Evolutionary conservation across 2,888 invertebrate species (phyloP).

Genomic region (Luperina testacea): DNA sequence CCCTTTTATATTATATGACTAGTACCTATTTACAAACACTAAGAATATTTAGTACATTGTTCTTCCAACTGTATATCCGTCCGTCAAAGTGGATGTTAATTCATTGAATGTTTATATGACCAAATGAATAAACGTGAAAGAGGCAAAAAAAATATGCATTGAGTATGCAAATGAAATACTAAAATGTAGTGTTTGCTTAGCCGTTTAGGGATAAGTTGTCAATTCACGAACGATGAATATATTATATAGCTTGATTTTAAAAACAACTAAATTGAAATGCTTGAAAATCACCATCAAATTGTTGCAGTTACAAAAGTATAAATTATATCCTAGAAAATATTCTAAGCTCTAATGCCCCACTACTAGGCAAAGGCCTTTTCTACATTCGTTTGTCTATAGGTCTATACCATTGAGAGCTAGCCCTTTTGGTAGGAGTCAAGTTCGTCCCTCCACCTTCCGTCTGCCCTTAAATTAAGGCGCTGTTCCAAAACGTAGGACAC

Average conservation of each 20-base stretch:
- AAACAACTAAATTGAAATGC: neutral
- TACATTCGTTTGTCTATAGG: neutral
- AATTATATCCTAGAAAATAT: neutral
- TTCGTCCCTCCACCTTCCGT: neutral
- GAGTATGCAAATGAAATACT: neutral
- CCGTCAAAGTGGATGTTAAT: neutral
- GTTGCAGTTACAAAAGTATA: neutral
- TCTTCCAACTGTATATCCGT: neutral
- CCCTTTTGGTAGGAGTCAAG: neutral
- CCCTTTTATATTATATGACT: too few relatives aligned
- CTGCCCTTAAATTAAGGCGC: too few relatives aligned
- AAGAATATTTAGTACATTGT: conserved; percentile 3
- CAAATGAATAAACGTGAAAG: conserved; percentile 10
- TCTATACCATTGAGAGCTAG: neutral
- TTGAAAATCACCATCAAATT: neutral
- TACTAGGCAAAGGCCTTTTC: neutral
- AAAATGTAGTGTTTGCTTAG: neutral
- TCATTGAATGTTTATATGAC: conserved; percentile 3
- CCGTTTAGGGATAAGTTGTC: neutral
- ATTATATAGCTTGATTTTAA: neutral
- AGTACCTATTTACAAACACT: conserved; percentile 24
- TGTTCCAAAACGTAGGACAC: neutral
- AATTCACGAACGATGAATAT: neutral
- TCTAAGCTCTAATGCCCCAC: neutral
- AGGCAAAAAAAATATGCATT: neutral